Conservation (phyloP, 2,797 vertebrate species). For the Acanthornis magna region DNA sequence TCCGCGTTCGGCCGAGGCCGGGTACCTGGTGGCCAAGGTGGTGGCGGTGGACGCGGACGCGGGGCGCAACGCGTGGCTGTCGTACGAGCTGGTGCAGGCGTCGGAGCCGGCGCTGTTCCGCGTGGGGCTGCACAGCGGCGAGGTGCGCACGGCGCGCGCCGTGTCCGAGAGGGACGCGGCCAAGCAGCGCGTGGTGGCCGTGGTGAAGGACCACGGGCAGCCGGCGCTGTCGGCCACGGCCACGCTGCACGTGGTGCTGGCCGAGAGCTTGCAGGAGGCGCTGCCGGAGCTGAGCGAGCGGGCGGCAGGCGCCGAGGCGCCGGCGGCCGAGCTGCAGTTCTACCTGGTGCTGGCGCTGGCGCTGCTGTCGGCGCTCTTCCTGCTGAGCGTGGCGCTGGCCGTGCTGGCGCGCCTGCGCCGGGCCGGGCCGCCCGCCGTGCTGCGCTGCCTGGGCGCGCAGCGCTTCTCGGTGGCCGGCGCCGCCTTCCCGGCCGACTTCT, state of each 20-base stretch:
- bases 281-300: background rate
- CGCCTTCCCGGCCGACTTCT: background rate
- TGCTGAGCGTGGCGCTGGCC: background rate
- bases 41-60: background rate
- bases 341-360: background rate
- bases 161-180: slow-evolving; percentile 74
- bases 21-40: background rate
- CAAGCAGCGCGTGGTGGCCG: slow-evolving; percentile 75
- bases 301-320: background rate
- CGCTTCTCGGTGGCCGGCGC: background rate
- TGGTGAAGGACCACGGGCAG: slow-evolving; percentile 65
- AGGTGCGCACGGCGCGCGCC: slow-evolving; percentile 46
- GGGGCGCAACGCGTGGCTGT: too few relatives aligned
- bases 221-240: slow-evolving; percentile 56
- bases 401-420: background rate
- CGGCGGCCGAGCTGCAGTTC: background rate
- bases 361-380: background rate
- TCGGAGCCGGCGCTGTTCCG: background rate
- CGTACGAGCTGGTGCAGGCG: too few relatives aligned
- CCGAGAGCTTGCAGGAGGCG: slow-evolving; percentile 64
- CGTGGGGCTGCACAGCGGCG: slow-evolving; percentile 40
- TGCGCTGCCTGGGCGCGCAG: background rate
- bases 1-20: too few relatives aligned
- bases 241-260: slow-evolving; percentile 59
- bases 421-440: background rate